Evolutionary conservation across 2,888 invertebrate species (phyloP), one percentile per base, ranked within the genome.

Genomic region (Drosophila acutilabella): DNA sequence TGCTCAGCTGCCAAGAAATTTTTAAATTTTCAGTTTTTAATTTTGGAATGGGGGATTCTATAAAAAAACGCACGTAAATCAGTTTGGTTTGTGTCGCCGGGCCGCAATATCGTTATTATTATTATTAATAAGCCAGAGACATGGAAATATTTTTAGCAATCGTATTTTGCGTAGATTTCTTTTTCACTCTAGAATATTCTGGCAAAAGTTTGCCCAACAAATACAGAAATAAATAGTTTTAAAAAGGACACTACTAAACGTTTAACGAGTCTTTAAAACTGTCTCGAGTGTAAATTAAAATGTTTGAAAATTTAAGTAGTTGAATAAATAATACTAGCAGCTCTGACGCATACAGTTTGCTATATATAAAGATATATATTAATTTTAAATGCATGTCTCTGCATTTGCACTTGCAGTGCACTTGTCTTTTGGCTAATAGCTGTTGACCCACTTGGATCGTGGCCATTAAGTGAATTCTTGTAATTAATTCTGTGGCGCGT

Each of bases 381-480:
- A 30, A n/a, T 20, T 16, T 4, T 30, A 41, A 8, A 33, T 42
- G 40, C 6, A 40, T 42, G 40, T 56, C 13, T 42, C 18, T 42
- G 40, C n/a, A n/a, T n/a, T n/a, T 65, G 69, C 72, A 78, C 30
- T 69, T 71, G 66, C 57, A 54, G 41, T 66, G 73, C 73, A 79
- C 23, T 75, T 68, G 62, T 56, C 66, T 52, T 54, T 42, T 18
- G 38, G 36, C 60, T 66, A 54, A 50, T 68, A 59, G 74, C 74
- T 57, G 82, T 88, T 89, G 90, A 85, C 90, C 90, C 87, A 90
- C 67, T 90, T 90, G 90, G 90, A 89, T 78, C 78, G 54, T 58
- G 67, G 90, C 90, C 90, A 90, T 89, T 83, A 79, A 84, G 76
- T 80, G 80, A 83, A 87, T 89, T 75, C 75, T 81, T 84, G 80